These are phyloP conservation scores for Scophthalmus maximus DNA, from an alignment of 2,113 vertebrate species.

Conservation along the genomic window DNA sequence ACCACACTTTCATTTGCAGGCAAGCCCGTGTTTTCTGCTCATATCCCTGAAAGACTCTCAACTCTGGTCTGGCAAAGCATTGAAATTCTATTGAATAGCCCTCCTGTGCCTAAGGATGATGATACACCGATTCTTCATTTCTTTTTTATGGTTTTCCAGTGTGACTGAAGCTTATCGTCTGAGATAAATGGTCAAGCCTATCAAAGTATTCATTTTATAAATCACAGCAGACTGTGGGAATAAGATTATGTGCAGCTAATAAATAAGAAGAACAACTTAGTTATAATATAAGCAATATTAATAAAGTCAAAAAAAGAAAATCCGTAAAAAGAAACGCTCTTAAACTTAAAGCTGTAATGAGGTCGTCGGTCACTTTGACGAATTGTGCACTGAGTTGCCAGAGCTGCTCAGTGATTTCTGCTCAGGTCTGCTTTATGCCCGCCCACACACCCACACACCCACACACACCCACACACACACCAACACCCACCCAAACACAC, in stretches of 20 bases:
- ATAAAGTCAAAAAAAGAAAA: not conserved
- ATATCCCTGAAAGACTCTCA: not conserved
- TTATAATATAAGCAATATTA: too few relatives aligned
- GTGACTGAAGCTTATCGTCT: too few relatives aligned
- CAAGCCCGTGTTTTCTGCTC: slow-evolving; percentile 5
- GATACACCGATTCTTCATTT: slow-evolving; percentile 30
- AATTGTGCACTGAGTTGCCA: slow-evolving; percentile 15
- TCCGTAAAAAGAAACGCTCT: slow-evolving; percentile 8
- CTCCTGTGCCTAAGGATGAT: not conserved
- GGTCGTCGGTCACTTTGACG: slow-evolving; percentile 4
- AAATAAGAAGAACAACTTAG: too few relatives aligned
- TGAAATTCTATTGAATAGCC: slow-evolving; percentile 24
- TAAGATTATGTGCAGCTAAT: too few relatives aligned
- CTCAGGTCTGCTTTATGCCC: slow-evolving; percentile 25
- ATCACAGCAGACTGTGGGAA: too few relatives aligned
- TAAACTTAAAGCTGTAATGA: slow-evolving; percentile 18
- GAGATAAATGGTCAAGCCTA: too few relatives aligned
- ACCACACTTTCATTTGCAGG: slow-evolving; percentile 31
- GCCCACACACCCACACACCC: not conserved
- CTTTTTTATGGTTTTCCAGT: too few relatives aligned
- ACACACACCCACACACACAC: not conserved
- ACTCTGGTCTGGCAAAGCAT: slow-evolving; percentile 9
- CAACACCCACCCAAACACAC: slow-evolving; percentile 4
- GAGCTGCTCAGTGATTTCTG: slow-evolving; percentile 28
- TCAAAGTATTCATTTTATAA: too few relatives aligned